Conservation (phyloP, 2,113 vertebrate genomes). For the Drymodes brunneopygia region DNA sequence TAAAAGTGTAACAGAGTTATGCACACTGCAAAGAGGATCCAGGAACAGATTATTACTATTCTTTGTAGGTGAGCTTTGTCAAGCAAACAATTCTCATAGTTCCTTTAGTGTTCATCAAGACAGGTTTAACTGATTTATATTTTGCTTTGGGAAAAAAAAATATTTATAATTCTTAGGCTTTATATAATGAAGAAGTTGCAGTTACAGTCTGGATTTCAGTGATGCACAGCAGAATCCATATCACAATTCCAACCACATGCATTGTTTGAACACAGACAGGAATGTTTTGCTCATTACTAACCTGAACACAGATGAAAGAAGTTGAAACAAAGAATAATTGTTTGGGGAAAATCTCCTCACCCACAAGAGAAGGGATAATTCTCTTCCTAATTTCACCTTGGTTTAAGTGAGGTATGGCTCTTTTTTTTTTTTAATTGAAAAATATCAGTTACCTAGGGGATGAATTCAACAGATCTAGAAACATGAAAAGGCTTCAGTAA, state of each 20-base stretch:
- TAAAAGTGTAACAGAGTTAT: background rate
- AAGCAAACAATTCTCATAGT: background rate
- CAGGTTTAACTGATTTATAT: background rate
- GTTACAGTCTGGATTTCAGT: background rate
- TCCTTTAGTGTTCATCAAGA: background rate
- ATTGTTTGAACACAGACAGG: background rate
- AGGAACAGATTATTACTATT: background rate
- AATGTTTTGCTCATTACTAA: background rate
- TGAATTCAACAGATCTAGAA: background rate
- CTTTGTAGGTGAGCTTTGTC: background rate
- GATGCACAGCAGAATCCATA: background rate
- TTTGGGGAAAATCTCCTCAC: background rate
- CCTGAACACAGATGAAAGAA: conserved; percentile 16
- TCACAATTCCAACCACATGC: background rate
- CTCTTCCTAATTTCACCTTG: conserved; percentile 12
- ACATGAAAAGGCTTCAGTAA: conserved; percentile 35
- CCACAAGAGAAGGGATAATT: background rate
- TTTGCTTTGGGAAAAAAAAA: background rate
- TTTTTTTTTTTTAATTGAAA: background rate
- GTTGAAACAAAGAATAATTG: conserved; percentile 40
- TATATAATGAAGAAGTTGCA: conserved; percentile 11
- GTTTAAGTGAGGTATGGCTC: background rate
- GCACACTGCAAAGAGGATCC: background rate
- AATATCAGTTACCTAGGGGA: background rate
- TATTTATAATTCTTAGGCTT: background rate